Base-by-base conservation (phyloP, 1,140 invertebrate species). In the Caenorhabditis latens region DNA sequence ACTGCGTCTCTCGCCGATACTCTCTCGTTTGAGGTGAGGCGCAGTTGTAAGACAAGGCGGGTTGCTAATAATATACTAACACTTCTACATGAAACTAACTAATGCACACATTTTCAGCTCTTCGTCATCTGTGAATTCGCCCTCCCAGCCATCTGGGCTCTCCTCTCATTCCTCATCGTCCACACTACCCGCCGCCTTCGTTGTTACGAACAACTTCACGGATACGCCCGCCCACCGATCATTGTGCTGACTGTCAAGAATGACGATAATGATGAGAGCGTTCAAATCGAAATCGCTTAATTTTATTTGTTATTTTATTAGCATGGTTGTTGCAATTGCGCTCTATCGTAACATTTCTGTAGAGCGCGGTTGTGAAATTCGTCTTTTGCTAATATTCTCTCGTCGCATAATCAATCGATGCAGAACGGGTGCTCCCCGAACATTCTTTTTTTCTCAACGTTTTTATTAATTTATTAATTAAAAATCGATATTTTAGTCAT, bases 211-310 rank as follows among this genome's bases (percentile, higher is more conserved):
- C 83, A 84, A 75, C 58, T 86, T n/a, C 89, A 88, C 82, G 86
- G 87, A 46, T 89, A 89, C 32, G 84, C 75, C 8, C 89, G 90
- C 43, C 89, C 89, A 40, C 89, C 89, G 40, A 87, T 89, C 43
- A 89, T 89, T 11, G 84, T 89, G 7, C 65, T 89, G 24, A 89
- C 89, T 16, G 84, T 89, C 57, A 89, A 89, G 42, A 89, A 89
- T 50, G 88, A 89, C 46, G 89, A 88, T 19, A 88, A 86, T 67
- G 89, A 89, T 40, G 87, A 88, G 48, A 87, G 87, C 40, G 89
- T 89, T 42, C 89, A 89, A 57, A 89, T 89, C 42, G 89, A 89
- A 55, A 89, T 89, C 21, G 89, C 88, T 50, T 88, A 67, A 86
- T 53, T 11, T 21, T 32, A 32, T 32, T 32, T 1, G 2, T 2